Evolutionary conservation across 2,797 vertebrate genomes (phyloP).

Genomic region (Gorsachius magnificus): DNA sequence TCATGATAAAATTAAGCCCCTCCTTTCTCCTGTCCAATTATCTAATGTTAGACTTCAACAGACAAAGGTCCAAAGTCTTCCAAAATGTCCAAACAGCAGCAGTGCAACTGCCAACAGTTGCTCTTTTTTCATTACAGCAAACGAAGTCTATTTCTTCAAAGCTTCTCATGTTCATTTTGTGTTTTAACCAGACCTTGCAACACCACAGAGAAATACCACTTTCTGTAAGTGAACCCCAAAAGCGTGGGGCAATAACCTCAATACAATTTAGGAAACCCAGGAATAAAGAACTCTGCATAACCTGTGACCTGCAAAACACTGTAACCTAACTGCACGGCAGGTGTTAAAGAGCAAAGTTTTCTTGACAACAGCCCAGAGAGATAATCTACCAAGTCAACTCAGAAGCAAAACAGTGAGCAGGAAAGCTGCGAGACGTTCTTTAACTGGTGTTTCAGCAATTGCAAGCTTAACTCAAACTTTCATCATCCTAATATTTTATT

Average conservation of each 20-base stretch:
- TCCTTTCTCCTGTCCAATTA: not conserved
- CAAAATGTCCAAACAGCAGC: not conserved
- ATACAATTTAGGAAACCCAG: not conserved
- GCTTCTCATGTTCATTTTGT: not conserved
- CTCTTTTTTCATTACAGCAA: not conserved
- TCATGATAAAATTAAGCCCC: not conserved
- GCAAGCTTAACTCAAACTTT: not conserved
- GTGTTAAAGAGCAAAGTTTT: not conserved
- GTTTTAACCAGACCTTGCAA: not conserved
- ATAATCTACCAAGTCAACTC: not conserved
- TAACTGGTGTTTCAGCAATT: not conserved
- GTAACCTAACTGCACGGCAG: accelerated
- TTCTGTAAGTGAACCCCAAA: not conserved
- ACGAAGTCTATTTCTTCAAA: not conserved
- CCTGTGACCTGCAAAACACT: not conserved
- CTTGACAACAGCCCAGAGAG: not conserved
- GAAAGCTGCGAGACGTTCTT: not conserved
- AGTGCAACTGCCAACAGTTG: not conserved
- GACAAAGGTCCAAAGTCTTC: not conserved
- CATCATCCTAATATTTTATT: not conserved
- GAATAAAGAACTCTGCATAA: not conserved
- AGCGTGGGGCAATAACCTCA: not conserved
- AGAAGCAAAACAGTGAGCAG: not conserved
- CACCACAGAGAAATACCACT: not conserved
- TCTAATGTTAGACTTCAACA: not conserved